phyloP scores from a whole-genome alignment of 1,140 invertebrate species.

The Cherax destructor region DNA sequence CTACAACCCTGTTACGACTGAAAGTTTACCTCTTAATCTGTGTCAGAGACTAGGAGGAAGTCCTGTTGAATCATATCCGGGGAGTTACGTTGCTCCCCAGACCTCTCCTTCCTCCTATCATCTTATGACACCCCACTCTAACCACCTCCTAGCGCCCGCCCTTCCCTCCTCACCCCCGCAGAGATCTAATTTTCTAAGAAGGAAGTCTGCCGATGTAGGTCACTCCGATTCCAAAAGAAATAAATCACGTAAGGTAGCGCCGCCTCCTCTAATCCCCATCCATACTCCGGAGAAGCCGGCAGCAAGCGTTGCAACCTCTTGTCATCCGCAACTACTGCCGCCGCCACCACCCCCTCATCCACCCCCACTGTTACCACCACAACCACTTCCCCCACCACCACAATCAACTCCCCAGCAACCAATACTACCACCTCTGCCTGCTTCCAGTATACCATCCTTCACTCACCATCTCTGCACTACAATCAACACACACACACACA shows the following conservation, averaged over 20 bases:
- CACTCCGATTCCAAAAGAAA: slow-evolving; percentile 48
- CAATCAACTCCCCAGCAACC: not conserved
- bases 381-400: not conserved
- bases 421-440: not conserved
- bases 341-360: not conserved
- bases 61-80: slow-evolving; percentile 23
- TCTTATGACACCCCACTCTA: slow-evolving; percentile 14
- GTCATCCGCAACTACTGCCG: not conserved
- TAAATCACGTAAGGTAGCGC: slow-evolving; percentile 59
- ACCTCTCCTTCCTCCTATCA: slow-evolving; percentile 1
- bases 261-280: slow-evolving; percentile 54
- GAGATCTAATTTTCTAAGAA: slow-evolving; percentile 39
- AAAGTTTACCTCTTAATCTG: slow-evolving; percentile 36
- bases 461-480: not conserved
- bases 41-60: slow-evolving; percentile 30
- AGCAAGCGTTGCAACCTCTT: not conserved
- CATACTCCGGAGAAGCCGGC: slow-evolving; percentile 24
- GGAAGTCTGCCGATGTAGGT: slow-evolving; percentile 44
- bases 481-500: not conserved
- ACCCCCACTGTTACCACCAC: not conserved
- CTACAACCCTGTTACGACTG: not conserved
- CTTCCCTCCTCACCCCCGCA: slow-evolving; percentile 11
- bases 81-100: not conserved
- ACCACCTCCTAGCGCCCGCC: slow-evolving; percentile 8
- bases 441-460: not conserved